These are phyloP conservation scores for Platypus cylindrus DNA, from an alignment of 2,888 invertebrate genomes.

Conservation along the genomic window DNA sequence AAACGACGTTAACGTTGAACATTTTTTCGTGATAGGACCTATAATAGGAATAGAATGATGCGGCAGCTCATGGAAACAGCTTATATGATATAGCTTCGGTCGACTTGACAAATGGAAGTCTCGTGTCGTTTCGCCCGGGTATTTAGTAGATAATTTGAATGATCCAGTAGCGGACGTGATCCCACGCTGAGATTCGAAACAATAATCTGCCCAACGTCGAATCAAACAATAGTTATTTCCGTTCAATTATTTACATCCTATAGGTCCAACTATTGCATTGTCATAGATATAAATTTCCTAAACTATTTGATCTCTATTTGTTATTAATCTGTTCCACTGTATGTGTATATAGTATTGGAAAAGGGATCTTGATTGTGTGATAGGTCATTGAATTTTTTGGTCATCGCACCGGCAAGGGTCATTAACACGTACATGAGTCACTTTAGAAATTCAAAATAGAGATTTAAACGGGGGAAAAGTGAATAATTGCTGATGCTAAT, in stretches of 20 bases:
- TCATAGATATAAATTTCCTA: no score
- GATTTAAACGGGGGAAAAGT: no score
- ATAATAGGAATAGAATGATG: conserved; percentile 17
- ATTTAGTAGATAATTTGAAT: conserved; percentile 25
- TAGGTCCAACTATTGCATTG: conserved; percentile 12
- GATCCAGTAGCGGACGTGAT: conserved; percentile 23
- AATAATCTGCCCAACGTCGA: conserved; percentile 15
- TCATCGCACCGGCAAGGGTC: no score
- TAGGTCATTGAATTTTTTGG: no score
- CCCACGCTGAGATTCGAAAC: conserved; percentile 20
- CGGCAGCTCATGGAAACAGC: conserved; percentile 17
- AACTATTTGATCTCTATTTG: no score
- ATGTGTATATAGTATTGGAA: no score
- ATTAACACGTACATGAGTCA: no score
- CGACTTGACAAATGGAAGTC: conserved; percentile 29
- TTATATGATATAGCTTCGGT: conserved; percentile 17
- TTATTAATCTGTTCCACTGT: no score
- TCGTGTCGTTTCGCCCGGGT: conserved; percentile 24
- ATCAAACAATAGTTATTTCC: conserved; percentile 11
- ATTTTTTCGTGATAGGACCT: conserved; percentile 14
- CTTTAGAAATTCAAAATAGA: no score
- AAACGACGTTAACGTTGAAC: conserved; percentile 11
- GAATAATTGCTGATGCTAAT: no score
- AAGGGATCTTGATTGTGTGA: no score
- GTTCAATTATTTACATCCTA: conserved; percentile 16